A percentile compares a stretch with the other conserved stretches of the same genome.
phyloP scores from a whole-genome alignment of 2,888 invertebrate genomes.

The Trypoxylon attenuatum region DNA sequence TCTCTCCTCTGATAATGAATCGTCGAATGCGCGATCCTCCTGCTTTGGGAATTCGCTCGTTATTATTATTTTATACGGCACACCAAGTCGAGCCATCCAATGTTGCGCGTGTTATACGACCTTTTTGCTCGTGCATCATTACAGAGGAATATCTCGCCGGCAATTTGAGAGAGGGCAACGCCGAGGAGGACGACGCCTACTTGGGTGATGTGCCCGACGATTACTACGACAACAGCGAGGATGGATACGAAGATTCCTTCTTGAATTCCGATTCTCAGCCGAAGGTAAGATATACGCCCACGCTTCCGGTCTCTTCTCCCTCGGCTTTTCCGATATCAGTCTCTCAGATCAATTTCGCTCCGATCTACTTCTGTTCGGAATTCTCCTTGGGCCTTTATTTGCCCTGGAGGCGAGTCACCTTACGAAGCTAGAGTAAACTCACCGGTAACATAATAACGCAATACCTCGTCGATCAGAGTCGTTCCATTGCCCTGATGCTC shows the following conservation, averaged over 20 bases:
- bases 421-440: not conserved
- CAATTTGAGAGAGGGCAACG: slow-evolving; percentile 51
- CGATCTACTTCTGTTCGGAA: not conserved
- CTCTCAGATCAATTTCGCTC: slow-evolving; percentile 15
- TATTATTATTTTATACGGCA: too few relatives aligned
- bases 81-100: too few relatives aligned
- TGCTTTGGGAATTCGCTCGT: not conserved
- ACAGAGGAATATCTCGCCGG: slow-evolving; percentile 61
- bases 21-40: not conserved
- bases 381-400: not conserved
- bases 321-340: not conserved
- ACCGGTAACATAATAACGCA: not conserved
- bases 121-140: slow-evolving; percentile 15
- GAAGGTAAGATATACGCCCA: slow-evolving; percentile 56
- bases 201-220: too few relatives aligned
- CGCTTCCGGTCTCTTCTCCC: slow-evolving; percentile 11
- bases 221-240: slow-evolving; percentile 41
- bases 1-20: not conserved
- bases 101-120: slow-evolving; percentile 12
- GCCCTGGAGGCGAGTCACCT: not conserved
- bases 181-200: slow-evolving; percentile 55
- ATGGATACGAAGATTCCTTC: slow-evolving; percentile 43
- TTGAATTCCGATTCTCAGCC: slow-evolving; percentile 51
- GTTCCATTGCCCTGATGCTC: too few relatives aligned
- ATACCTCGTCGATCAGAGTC: not conserved